Base-by-base conservation (phyloP, 37 sponge, comb jelly and placozoan species). In the Bolinopsis microptera region DNA sequence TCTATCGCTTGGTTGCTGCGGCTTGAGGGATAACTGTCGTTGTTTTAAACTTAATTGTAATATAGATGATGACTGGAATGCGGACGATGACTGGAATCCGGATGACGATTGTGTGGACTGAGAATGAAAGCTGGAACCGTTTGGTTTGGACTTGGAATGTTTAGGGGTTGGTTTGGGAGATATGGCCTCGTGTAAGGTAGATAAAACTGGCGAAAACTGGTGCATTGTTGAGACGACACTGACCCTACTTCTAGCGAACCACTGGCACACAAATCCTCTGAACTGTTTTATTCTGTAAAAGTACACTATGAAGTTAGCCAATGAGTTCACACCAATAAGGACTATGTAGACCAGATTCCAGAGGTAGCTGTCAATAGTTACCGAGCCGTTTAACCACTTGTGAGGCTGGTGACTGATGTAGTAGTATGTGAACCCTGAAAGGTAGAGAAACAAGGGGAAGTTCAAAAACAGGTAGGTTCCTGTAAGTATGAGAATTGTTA, bases 361-460 rank as follows among this genome's bases (percentile, higher is more conserved):
- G 35, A 77, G 27, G 37, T 77, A 77, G 36, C 36, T 77, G 35
- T 77, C 80, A 32, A 32, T 32, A 9, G 80, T 77, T 16, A 77
- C 9, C 0, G 80, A 77, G 32, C 80, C 80, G 61, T 48, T 13
- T 18, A 48, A 13, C 80, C 80, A 77, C 80, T 32, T 28, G 33
- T 32, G 9, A 0, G 0, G 33, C 35, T 32, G 28, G 5, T 32
- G 33, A 28, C 35, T 77, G 36, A 77, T 77, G 80, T 35, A 77
- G 36, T 21, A 77, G 80, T 77, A 77, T 0, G 80, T 77, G 80
- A 35, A 77, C 18, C 80, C 22, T 1, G 80, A 77, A 36, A 77
- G 80, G 36, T 77, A 77, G 80, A 77, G 80, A 32, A 77, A 77
- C 33, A 77, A 36, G 18, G 80, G 80, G 36, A 77, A 77, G 36